Percentiles rank a stretch among this genome's conserved stretches.
These are phyloP conservation scores for Pelobates cultripes DNA, from an alignment of 2,797 vertebrate genomes.

Conservation along the genomic window DNA sequence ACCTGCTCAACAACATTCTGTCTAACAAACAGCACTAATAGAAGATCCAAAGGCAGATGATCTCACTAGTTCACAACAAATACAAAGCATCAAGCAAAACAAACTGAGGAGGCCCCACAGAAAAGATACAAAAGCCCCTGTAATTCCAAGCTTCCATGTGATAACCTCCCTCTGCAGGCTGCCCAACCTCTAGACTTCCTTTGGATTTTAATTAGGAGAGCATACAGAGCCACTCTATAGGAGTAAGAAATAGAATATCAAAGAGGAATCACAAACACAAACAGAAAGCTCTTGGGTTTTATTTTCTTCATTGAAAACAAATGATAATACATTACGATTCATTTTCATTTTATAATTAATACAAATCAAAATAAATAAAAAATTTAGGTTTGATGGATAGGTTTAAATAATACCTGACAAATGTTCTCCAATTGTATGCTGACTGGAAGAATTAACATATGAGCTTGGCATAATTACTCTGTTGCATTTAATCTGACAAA, in stretches of 20 bases:
- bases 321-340: not conserved
- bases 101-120: not conserved
- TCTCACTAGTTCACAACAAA: conserved; percentile 26
- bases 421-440: too few species aligned
- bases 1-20: not conserved
- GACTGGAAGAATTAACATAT: too few species aligned
- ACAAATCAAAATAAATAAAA: not conserved
- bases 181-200: not conserved
- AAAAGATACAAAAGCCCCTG: not conserved
- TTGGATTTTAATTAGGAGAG: conserved; percentile 5
- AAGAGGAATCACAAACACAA: not conserved
- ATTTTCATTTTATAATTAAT: not conserved
- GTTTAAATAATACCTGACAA: too few species aligned
- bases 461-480: too few species aligned
- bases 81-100: not conserved
- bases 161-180: conserved; percentile 15
- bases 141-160: not conserved
- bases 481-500: too few species aligned
- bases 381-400: too few species aligned
- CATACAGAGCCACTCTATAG: not conserved
- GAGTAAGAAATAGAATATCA: not conserved
- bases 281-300: not conserved
- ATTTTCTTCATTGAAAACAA: not conserved
- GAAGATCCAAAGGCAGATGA: not conserved
- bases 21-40: conserved; percentile 24